A percentile compares a stretch with the other conserved stretches of the same genome.
Evolutionary conservation across 2,888 invertebrate genomes (phyloP).

Genomic region (Nomada lathburiana): DNA sequence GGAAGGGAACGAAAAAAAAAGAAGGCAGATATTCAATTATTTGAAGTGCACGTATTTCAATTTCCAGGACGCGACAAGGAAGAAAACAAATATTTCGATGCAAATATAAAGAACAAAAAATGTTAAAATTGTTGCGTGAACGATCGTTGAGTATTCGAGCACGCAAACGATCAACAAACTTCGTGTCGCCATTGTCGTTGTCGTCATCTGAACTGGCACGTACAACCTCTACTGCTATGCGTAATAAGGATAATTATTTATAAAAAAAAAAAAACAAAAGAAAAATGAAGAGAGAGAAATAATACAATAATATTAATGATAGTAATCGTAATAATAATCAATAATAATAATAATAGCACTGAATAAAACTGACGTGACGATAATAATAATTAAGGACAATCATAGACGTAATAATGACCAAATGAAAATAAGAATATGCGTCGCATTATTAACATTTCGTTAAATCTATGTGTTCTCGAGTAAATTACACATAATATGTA

Average conservation of each 20-base stretch:
- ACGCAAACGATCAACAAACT: slow-evolving; percentile 67
- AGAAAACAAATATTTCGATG: slow-evolving; percentile 7
- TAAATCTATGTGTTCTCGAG: slow-evolving; percentile 70
- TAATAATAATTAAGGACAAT: slow-evolving; percentile 70
- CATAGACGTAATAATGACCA: slow-evolving; percentile 67
- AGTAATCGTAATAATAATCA: slow-evolving; percentile 65
- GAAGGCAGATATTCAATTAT: not conserved
- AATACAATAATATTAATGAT: slow-evolving; percentile 64
- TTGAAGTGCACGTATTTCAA: slow-evolving; percentile 9
- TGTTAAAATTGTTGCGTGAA: slow-evolving; percentile 39
- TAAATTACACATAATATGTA: slow-evolving; percentile 75
- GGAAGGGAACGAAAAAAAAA: slow-evolving; percentile 10
- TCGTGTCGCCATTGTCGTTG: slow-evolving; percentile 54
- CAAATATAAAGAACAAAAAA: slow-evolving; percentile 35
- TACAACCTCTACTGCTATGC: slow-evolving; percentile 76
- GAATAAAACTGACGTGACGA: slow-evolving; percentile 63
- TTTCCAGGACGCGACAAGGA: slow-evolving; percentile 33
- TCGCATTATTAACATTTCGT: slow-evolving; percentile 69
- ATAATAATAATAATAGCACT: slow-evolving; percentile 60
- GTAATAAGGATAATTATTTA: slow-evolving; percentile 71
- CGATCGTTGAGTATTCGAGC: slow-evolving; percentile 71
- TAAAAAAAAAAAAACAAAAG: slow-evolving; percentile 52
- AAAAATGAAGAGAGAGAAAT: slow-evolving; percentile 64
- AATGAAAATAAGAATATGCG: slow-evolving; percentile 68
- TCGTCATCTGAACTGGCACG: slow-evolving; percentile 77